phyloP scores from a whole-genome alignment of 2,113 vertebrate genomes.

The Scartelaos histophorus region DNA sequence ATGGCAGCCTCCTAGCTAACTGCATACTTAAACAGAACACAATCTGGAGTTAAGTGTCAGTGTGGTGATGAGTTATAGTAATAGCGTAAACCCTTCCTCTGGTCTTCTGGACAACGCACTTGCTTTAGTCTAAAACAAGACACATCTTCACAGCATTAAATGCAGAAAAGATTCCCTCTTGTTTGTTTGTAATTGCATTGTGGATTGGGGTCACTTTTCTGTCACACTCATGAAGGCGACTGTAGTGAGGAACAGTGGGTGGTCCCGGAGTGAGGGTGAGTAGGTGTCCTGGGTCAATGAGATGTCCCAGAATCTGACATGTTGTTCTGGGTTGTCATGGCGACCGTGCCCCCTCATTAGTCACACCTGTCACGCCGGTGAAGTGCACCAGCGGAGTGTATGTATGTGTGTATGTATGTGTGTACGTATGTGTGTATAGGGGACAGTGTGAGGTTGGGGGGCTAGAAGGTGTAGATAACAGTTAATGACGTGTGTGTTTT shows the following conservation, averaged over 20 bases:
- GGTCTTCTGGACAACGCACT: neutral
- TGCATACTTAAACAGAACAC: neutral
- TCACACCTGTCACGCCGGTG: constrained; percentile 60
- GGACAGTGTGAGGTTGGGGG: constrained; percentile 27
- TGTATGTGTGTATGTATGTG: constrained; percentile 6
- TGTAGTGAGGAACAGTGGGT: constrained; percentile 29
- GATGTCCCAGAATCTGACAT: constrained; percentile 50
- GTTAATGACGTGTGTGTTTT: constrained; percentile 40
- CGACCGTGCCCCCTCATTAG: constrained; percentile 55
- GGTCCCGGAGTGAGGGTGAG: constrained; percentile 20
- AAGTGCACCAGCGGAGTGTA: neutral
- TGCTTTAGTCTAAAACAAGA: neutral
- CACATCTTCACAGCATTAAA: neutral
- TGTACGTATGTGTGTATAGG: constrained; percentile 8
- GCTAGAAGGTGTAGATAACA: constrained; percentile 19
- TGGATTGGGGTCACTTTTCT: neutral
- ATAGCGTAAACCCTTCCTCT: neutral
- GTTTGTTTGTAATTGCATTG: constrained; percentile 1
- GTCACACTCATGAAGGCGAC: neutral
- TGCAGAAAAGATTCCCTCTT: neutral
- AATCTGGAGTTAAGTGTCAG: neutral
- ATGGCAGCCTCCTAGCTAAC: neutral
- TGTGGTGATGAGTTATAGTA: neutral
- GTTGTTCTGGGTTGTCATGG: constrained; percentile 29
- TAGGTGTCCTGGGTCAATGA: constrained; percentile 56